These are phyloP conservation scores for Ganaspis sp. DNA, from an alignment of 1,140 invertebrate genomes.

Conservation along the genomic window DNA sequence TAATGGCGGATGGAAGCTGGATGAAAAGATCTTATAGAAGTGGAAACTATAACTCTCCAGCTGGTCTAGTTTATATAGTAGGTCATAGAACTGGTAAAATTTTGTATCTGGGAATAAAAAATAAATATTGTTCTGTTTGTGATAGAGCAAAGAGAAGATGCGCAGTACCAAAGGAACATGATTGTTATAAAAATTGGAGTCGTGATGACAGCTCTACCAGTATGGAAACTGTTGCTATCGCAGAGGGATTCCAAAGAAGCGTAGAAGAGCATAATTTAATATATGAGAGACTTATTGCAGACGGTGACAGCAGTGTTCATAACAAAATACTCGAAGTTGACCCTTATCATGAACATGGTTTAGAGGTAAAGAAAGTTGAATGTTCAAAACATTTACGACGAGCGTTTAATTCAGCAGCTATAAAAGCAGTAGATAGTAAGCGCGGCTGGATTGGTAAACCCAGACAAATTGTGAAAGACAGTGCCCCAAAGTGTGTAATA, in stretches of 20 bases:
- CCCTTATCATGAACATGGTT: not conserved
- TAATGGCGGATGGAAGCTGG: not conserved
- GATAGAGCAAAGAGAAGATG: not conserved
- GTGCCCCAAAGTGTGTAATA: not conserved
- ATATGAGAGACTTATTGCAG: slow-evolving; percentile 64
- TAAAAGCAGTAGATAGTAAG: not conserved
- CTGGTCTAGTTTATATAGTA: not conserved
- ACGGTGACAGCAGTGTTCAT: slow-evolving; percentile 68
- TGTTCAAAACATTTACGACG: not conserved
- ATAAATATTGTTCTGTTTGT: too few species aligned
- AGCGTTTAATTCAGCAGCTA: not conserved
- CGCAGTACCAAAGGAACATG: slow-evolving; percentile 37
- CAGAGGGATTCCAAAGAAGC: slow-evolving; percentile 64
- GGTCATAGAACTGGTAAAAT: not conserved
- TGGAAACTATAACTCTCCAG: not conserved
- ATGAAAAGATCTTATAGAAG: too few species aligned
- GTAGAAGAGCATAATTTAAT: slow-evolving; percentile 61
- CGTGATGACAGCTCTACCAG: slow-evolving; percentile 45
- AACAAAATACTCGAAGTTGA: slow-evolving; percentile 36
- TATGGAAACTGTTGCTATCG: slow-evolving; percentile 66
- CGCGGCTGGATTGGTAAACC: not conserved
- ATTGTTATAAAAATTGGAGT: slow-evolving; percentile 58
- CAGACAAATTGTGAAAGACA: not conserved
- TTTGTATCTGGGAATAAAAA: not conserved
- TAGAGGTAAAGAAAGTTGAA: not conserved